A percentile compares a stretch with the other conserved stretches of the same genome.
phyloP scores from a whole-genome alignment of 2,113 vertebrate species.

The Hoplias malabaricus region DNA sequence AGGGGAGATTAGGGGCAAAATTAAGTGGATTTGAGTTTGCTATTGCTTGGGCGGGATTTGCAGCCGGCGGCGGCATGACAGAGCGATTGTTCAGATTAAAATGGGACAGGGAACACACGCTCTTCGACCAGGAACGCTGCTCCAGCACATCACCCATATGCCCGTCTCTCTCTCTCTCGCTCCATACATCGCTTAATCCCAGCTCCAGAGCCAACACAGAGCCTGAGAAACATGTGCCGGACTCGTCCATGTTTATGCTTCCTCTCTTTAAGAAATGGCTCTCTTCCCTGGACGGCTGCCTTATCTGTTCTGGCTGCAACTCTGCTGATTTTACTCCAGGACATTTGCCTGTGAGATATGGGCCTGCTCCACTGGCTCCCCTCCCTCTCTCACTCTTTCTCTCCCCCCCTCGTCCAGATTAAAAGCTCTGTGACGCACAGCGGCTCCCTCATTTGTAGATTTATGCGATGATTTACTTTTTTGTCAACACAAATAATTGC shows the following conservation, averaged over 20 bases:
- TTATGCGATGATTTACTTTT: slow-evolving; percentile 38
- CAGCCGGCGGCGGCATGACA: neutral
- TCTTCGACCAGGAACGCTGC: slow-evolving; percentile 18
- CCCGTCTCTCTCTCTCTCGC: neutral
- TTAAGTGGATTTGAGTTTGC: slow-evolving; percentile 51
- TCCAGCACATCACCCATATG: slow-evolving; percentile 20
- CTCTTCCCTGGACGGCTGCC: slow-evolving; percentile 18
- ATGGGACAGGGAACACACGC: slow-evolving; percentile 15
- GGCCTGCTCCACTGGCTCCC: slow-evolving; percentile 10
- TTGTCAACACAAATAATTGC: slow-evolving; percentile 23
- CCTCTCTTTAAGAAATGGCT: slow-evolving; percentile 33
- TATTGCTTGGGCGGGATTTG: slow-evolving; percentile 47
- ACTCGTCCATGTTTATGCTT: neutral
- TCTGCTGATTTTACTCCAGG: slow-evolving; percentile 21
- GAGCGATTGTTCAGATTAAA: slow-evolving; percentile 35
- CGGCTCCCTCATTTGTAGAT: slow-evolving; percentile 35
- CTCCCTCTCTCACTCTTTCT: too few relatives aligned
- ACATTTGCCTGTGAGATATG: slow-evolving; percentile 35
- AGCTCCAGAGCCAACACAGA: neutral
- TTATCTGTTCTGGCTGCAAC: slow-evolving; percentile 13
- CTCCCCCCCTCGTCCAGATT: slow-evolving; percentile 19
- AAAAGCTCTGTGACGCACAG: slow-evolving; percentile 2
- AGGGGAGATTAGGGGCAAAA: slow-evolving; percentile 54
- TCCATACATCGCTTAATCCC: neutral
- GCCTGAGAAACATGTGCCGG: slow-evolving; percentile 1